phyloP scores from a whole-genome alignment of 2,888 invertebrate species.

The Polietes domitor region DNA sequence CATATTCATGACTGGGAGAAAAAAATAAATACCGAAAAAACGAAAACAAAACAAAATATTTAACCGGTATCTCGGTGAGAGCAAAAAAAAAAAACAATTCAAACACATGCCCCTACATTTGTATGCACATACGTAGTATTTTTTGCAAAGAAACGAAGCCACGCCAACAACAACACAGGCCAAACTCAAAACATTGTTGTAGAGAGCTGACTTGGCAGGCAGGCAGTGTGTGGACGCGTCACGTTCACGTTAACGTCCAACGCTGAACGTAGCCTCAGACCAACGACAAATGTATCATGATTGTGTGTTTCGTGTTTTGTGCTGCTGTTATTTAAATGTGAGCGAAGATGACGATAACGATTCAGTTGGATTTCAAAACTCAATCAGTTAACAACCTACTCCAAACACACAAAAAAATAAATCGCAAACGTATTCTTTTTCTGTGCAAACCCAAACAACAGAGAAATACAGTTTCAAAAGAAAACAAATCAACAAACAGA shows the following conservation, averaged over 20 bases:
- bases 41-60: neutral
- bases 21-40: neutral
- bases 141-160: too few relatives aligned
- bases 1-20: neutral
- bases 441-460: neutral
- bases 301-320: too few relatives aligned
- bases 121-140: too few relatives aligned
- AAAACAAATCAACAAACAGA: slow-evolving; percentile 30
- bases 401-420: neutral
- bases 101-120: too few relatives aligned
- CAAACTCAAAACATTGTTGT: neutral
- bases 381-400: slow-evolving; percentile 53
- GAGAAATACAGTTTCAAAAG: neutral
- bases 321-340: slow-evolving; percentile 73
- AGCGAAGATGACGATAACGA: slow-evolving; percentile 67
- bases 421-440: too few relatives aligned
- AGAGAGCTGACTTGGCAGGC: neutral
- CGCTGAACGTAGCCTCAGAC: neutral
- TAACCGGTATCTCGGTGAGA: neutral
- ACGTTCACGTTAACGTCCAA: neutral
- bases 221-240: neutral
- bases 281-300: too few relatives aligned
- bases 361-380: slow-evolving; percentile 73
- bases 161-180: neutral
- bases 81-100: neutral